These are phyloP conservation scores for Limenitis camilla DNA, from an alignment of 2,888 invertebrate genomes.

Conservation along the genomic window DNA sequence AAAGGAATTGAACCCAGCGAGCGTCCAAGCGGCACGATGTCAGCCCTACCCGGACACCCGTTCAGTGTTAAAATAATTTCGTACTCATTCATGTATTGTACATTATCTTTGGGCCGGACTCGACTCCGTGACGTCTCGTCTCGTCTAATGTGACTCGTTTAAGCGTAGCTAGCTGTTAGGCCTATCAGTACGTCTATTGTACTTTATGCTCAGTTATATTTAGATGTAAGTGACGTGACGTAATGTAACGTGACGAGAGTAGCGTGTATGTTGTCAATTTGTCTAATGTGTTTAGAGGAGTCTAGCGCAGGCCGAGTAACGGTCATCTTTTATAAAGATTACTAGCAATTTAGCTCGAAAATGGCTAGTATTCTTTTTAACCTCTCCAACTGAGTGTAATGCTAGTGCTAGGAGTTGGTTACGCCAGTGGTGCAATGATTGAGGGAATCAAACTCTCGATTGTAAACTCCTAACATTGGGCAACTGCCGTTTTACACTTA, in stretches of 20 bases:
- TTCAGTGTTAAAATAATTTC: conserved; percentile 25
- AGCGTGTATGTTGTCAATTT: conserved; percentile 20
- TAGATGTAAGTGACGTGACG: conserved; percentile 43
- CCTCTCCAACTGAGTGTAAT: no score
- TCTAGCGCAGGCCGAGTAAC: conserved; percentile 3
- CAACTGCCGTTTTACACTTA: no score
- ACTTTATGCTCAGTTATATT: conserved; percentile 69
- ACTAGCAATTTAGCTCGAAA: no score
- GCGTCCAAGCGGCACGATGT: conserved; percentile 6
- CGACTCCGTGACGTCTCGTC: conserved; percentile 30
- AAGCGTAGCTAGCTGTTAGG: conserved; percentile 31
- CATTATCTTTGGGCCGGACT: conserved; percentile 56
- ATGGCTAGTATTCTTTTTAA: no score
- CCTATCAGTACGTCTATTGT: conserved; percentile 49
- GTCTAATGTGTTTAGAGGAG: conserved; percentile 2
- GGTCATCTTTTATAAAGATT: background rate
- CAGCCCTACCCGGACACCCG: background rate
- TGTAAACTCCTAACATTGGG: no score
- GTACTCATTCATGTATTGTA: conserved; percentile 65
- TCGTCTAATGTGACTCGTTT: conserved; percentile 33
- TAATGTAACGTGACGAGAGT: conserved; percentile 15
- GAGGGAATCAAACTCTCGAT: no score
- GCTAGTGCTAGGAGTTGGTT: no score
- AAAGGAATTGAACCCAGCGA: background rate
- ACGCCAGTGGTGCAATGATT: no score